Base-by-base conservation (phyloP, 2,888 invertebrate species). In the Stenoptilia bipunctidactyla region DNA sequence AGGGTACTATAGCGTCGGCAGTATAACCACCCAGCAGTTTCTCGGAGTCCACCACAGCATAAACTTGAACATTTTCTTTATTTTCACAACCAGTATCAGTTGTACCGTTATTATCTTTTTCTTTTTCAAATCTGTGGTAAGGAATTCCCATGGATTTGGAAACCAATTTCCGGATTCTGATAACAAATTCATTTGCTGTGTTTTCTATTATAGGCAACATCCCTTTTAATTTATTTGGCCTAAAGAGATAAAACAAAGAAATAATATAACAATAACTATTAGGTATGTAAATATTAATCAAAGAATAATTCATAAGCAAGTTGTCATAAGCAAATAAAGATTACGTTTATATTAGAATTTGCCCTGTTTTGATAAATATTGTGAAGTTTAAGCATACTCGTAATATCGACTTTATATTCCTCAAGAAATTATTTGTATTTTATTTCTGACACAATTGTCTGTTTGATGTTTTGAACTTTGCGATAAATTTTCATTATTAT, bases 1-100 rank as follows among this genome's bases (percentile, higher is more conserved):
- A 83, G 0, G 83, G 82, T 8, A 83, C 83, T 40, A 83, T 83
- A 0, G 83, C 83, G 44, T 83, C 83, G 0, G 83, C 82, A 0
- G 83, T 83, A 38, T 77, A 83, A 0, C 83, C 82, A 1, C 83
- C 83, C 0, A 82, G 67, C 0, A 80, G 49, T 42, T 69, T 66
- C 52, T 76, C 79, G 0, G 75, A 72, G 37, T 74, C 59, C 0
- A 79, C 66, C 40, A 64, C 55, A 39, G 58, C 51, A 15, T 42
- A 36, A 8, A 27, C 15, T 15, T 38, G 39, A 15, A 45, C 52
- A 5, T 40, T 40, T 1, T 38, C 27, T 15, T 40, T 44, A 0
- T 44, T 41, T 20, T 39, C 36, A 38, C 48, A 42, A 1, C 37
- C 37, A 34, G 44, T 20, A 0, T 14, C 36, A 15, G 45, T 42